Percentiles rank a stretch among this genome's conserved stretches.
Evolutionary conservation across 1,140 invertebrate genomes (phyloP).

Genomic region (Brachionus plicatilis): DNA sequence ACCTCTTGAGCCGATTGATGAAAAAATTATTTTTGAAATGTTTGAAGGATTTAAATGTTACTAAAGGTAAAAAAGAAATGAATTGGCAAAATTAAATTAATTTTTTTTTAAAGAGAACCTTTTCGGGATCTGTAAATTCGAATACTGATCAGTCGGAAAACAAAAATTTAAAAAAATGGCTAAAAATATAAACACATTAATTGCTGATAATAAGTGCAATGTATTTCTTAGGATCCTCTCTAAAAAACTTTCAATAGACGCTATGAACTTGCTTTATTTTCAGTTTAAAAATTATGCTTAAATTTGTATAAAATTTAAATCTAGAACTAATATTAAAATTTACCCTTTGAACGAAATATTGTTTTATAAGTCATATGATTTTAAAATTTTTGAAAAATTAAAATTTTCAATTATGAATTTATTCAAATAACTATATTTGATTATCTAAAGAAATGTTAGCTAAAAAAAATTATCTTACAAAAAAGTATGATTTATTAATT

Average conservation of each 20-base stretch:
- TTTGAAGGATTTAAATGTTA: constrained; percentile 12
- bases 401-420: too few relatives aligned
- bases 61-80: not conserved
- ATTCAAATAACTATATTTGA: too few relatives aligned
- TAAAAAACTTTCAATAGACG: not conserved
- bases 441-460: too few relatives aligned
- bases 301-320: not conserved
- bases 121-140: not conserved
- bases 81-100: not conserved
- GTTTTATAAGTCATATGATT: not conserved
- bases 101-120: not conserved
- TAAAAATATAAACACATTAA: not conserved
- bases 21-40: not conserved
- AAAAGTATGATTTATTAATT: too few relatives aligned
- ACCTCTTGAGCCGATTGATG: not conserved
- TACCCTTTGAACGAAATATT: not conserved
- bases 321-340: not conserved
- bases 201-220: not conserved
- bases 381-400: too few relatives aligned
- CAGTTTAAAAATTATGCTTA: not conserved
- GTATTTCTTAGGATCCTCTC: not conserved
- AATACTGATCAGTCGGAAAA: not conserved
- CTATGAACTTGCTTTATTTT: not conserved
- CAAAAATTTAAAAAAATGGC: not conserved
- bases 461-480: too few relatives aligned